phyloP scores from a whole-genome alignment of 2,888 invertebrate genomes.

The Hanleya hanleyi region DNA sequence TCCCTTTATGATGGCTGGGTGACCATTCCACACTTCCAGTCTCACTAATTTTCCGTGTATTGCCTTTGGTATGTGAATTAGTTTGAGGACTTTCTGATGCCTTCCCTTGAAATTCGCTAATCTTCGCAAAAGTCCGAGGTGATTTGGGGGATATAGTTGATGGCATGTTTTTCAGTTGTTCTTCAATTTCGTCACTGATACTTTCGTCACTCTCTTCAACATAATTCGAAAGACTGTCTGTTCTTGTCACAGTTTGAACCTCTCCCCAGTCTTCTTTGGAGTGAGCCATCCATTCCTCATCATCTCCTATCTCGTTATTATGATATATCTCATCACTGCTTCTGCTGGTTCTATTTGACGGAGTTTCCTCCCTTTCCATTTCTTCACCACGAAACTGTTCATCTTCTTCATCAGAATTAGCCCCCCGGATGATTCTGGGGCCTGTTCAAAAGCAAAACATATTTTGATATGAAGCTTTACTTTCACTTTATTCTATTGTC shows the following conservation, averaged over 20 bases:
- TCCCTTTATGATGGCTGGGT: too few species aligned
- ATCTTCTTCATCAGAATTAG: constrained; percentile 10
- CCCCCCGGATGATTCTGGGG: too few species aligned
- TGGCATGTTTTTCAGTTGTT: constrained; percentile 31
- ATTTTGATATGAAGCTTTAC: too few species aligned
- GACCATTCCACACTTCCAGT: too few species aligned
- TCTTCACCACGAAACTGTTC: neutral
- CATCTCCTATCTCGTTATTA: neutral
- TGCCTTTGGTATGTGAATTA: too few species aligned
- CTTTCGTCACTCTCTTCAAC: constrained; percentile 14
- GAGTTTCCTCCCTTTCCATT: neutral
- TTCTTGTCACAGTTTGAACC: constrained; percentile 23
- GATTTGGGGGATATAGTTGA: constrained; percentile 14
- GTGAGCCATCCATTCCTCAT: constrained; percentile 5
- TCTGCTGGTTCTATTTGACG: neutral
- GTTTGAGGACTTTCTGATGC: too few species aligned
- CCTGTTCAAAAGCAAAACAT: too few species aligned
- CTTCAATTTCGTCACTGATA: constrained; percentile 47
- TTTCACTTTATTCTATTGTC: too few species aligned
- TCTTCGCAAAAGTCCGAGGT: too few species aligned
- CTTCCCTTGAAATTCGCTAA: constrained; percentile 25
- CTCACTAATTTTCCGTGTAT: too few species aligned
- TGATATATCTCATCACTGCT: neutral
- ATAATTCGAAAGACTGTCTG: neutral
- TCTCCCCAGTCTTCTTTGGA: constrained; percentile 24